Conservation (phyloP, 2,888 invertebrate species). For the Nomada ferruginata region DNA sequence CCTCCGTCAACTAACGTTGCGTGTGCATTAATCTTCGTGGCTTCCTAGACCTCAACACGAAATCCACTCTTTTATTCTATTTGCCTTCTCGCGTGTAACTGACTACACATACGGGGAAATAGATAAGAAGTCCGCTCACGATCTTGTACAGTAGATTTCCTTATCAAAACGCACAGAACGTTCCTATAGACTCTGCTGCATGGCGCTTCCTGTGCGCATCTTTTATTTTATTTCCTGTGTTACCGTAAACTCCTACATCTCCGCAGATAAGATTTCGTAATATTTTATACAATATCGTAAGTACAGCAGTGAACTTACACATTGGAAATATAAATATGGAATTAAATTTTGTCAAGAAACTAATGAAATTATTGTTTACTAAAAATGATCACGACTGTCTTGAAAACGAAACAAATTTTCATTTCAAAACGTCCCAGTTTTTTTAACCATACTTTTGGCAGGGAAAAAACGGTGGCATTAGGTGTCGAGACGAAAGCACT, state of each 20-base stretch:
- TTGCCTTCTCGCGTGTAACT: conserved; percentile 48
- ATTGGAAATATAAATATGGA: too few species aligned
- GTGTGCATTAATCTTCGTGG: conserved; percentile 52
- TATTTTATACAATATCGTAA: too few species aligned
- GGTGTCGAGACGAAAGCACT: background rate
- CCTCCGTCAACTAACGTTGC: conserved; percentile 55
- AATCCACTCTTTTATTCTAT: conserved; percentile 51
- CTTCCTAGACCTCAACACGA: conserved; percentile 56
- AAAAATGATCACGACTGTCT: too few species aligned
- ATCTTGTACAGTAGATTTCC: conserved; percentile 39
- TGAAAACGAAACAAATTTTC: background rate
- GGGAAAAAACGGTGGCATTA: too few species aligned
- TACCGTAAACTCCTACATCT: background rate
- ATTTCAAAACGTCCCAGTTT: background rate
- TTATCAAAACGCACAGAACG: conserved; percentile 53
- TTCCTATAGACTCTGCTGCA: conserved; percentile 22
- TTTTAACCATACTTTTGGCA: too few species aligned
- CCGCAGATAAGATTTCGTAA: background rate
- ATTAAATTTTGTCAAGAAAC: too few species aligned
- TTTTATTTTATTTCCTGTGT: conserved; percentile 13
- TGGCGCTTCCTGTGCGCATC: background rate
- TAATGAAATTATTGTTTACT: too few species aligned
- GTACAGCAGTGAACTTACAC: too few species aligned
- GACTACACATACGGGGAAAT: conserved; percentile 26
- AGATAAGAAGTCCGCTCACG: conserved; percentile 26